Base-by-base conservation (phyloP, 2,113 vertebrate genomes). In the Coryphaenoides rupestris region DNA sequence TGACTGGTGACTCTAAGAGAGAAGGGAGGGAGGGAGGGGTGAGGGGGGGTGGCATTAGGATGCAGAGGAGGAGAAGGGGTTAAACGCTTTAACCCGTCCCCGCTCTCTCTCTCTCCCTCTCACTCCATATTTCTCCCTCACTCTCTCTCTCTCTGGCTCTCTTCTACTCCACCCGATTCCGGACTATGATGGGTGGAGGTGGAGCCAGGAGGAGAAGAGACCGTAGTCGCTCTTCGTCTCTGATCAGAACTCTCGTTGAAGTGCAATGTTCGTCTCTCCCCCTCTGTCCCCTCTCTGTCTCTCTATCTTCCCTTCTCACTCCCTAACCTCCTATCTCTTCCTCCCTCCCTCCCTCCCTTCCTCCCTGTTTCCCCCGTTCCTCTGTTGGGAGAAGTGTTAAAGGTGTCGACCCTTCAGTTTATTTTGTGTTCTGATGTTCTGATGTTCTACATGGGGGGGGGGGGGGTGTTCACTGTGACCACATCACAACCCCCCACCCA, bases 141-240 rank as follows among this genome's bases (percentile, higher is more conserved):
- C 33, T 12, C 33, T 40, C 33, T 40, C 33, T 1, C 33, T 12
- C 33, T 40, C 5, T 12, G 9, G 9, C 33, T 40, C 33, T 40
- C 33, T 40, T 2, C 9, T 40, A 40, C 33, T 10, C 33, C 33
- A 40, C 21, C 55, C 6, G 52, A n/a, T 33, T 55, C 21, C 4
- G n/a, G 62, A 65, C 61, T n/a, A 64, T 24, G 49, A 60, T 0
- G 0, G 55, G 62, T 40, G 19, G 19, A 3, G 7, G 22, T 55
- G 16, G 13, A n/a, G 56, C 17, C n/a, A 3, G 7, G 22, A 49
- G 16, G 13, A n/a, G 56, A 69, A 33, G 55, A 67, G 62, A 63
- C 68, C 55, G 62, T 73, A 72, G n/a, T n/a, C n/a, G 78, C 79
- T 62, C 65, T 66, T 72, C 55, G 10, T 47, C 58, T 70, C 63